A percentile compares a stretch with the other conserved stretches of the same genome.
These are phyloP conservation scores for Asteroscopus sphinx DNA, from an alignment of 2,888 invertebrate species.

Conservation along the genomic window DNA sequence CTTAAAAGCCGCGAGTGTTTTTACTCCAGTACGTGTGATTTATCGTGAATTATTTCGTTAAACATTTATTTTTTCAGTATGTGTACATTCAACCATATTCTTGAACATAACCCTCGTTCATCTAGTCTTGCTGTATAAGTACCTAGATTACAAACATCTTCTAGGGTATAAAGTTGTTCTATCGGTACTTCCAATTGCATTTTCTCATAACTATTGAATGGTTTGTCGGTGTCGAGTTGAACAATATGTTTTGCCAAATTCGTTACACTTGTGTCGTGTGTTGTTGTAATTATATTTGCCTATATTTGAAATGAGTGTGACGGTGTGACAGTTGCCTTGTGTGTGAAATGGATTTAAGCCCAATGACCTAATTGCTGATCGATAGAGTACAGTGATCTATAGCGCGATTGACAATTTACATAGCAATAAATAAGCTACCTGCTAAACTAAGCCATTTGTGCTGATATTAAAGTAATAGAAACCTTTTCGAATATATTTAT, in stretches of 20 bases:
- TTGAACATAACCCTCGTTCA: too few species aligned
- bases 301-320: slow-evolving; percentile 68
- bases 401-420: slow-evolving; percentile 49
- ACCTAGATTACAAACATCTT: slow-evolving; percentile 42
- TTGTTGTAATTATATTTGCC: slow-evolving; percentile 63
- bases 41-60: too few species aligned
- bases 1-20: too few species aligned
- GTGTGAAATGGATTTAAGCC: slow-evolving; percentile 67
- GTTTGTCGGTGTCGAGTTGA: slow-evolving; percentile 45
- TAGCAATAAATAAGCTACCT: slow-evolving; percentile 62
- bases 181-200: slow-evolving; percentile 59
- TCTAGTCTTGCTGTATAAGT: too few species aligned
- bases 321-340: slow-evolving; percentile 69
- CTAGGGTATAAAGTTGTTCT: slow-evolving; percentile 39
- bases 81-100: too few species aligned
- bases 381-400: slow-evolving; percentile 49
- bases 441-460: slow-evolving; percentile 62
- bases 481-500: slow-evolving; percentile 79
- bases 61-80: too few species aligned
- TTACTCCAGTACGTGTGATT: too few species aligned
- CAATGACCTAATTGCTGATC: slow-evolving; percentile 67
- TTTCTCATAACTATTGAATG: slow-evolving; percentile 46
- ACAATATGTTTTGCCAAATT: slow-evolving; percentile 65
- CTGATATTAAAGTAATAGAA: slow-evolving; percentile 63
- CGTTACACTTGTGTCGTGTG: slow-evolving; percentile 64